A percentile compares a stretch with the other conserved stretches of the same genome.
Evolutionary conservation across 2,797 vertebrate species (phyloP).

Genomic region (Manis pentadactyla): DNA sequence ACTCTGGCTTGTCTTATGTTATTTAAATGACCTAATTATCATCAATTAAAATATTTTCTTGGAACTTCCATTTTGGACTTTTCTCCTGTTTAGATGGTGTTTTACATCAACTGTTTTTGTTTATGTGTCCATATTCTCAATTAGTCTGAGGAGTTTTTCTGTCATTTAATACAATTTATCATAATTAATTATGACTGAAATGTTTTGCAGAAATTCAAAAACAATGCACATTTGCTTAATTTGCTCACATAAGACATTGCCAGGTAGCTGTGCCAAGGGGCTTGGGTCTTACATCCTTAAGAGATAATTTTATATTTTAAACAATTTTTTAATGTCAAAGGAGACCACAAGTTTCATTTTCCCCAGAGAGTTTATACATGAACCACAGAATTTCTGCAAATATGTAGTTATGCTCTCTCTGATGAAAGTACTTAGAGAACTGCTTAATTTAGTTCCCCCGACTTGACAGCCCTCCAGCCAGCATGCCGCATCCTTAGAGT

Average conservation of each 20-base stretch:
- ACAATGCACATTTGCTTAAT: background rate
- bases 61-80: background rate
- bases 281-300: background rate
- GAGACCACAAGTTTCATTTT: slow-evolving; percentile 7
- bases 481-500: background rate
- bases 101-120: background rate
- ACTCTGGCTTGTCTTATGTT: background rate
- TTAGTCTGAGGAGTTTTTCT: background rate
- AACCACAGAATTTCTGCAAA: slow-evolving; percentile 37
- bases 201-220: background rate
- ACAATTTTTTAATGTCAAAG: slow-evolving; percentile 38
- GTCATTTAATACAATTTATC: background rate
- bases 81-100: background rate
- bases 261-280: background rate
- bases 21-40: slow-evolving; percentile 1
- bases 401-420: slow-evolving; percentile 24
- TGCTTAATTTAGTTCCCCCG: slow-evolving; percentile 37
- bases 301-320: slow-evolving; percentile 32
- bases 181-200: background rate
- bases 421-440: background rate
- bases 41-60: background rate
- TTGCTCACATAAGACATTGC: background rate
- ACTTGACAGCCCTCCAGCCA: background rate
- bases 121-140: background rate
- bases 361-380: background rate